A percentile compares a stretch with the other conserved stretches of the same genome.
Conservation (phyloP, 2,888 invertebrate species). For the Oligia latruncula region DNA sequence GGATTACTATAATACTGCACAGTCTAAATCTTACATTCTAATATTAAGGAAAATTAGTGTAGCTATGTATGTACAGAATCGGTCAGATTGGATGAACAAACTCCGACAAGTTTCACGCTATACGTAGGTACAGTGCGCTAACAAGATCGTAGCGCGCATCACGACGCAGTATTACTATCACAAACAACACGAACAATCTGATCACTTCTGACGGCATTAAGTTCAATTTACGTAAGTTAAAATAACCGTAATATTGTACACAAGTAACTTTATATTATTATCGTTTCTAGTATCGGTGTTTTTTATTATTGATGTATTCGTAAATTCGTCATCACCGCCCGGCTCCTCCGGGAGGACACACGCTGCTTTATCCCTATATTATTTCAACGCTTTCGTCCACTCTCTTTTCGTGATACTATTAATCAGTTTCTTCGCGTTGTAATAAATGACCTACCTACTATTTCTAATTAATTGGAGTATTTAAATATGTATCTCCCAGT, state of each 20-base stretch:
- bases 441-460: slow-evolving; percentile 38
- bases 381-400: slow-evolving; percentile 48
- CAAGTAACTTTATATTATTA: slow-evolving; percentile 70
- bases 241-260: slow-evolving; percentile 75
- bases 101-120: slow-evolving; percentile 21
- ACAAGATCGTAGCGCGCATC: slow-evolving; percentile 28
- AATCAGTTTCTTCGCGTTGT: slow-evolving; percentile 47
- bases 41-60: slow-evolving; percentile 81
- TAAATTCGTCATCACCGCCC: slow-evolving; percentile 64
- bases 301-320: slow-evolving; percentile 75
- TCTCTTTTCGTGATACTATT: slow-evolving; percentile 46
- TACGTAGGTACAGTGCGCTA: slow-evolving; percentile 23
- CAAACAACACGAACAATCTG: slow-evolving; percentile 70
- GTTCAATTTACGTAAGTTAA: slow-evolving; percentile 75
- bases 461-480: slow-evolving; percentile 50
- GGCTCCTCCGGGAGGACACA: slow-evolving; percentile 25
- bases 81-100: slow-evolving; percentile 74
- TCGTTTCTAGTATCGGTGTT: slow-evolving; percentile 78
- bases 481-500: slow-evolving; percentile 66
- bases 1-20: slow-evolving; percentile 77
- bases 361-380: slow-evolving; percentile 54
- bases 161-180: slow-evolving; percentile 32
- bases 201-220: slow-evolving; percentile 74
- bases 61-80: slow-evolving; percentile 76
- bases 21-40: slow-evolving; percentile 80